These are phyloP conservation scores for Lithophane socia DNA, from an alignment of 2,888 invertebrate genomes.

Conservation along the genomic window DNA sequence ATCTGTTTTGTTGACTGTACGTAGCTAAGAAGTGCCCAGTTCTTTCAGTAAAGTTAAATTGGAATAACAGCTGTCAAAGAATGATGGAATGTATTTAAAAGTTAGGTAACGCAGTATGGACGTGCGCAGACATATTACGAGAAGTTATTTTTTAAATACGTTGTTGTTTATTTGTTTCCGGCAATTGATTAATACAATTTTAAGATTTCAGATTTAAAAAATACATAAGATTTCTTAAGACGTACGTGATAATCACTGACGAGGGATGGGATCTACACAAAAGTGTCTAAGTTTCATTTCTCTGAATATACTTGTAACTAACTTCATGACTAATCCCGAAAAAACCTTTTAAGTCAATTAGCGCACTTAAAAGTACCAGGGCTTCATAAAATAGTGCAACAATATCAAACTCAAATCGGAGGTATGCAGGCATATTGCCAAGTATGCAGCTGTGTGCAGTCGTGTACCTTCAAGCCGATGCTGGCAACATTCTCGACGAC, in stretches of 20 bases:
- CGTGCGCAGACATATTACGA: conserved; percentile 39
- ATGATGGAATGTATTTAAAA: conserved; percentile 53
- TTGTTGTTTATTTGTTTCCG: conserved; percentile 3
- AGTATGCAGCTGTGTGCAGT: conserved; percentile 52
- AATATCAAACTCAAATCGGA: conserved; percentile 30
- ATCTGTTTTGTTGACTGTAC: conserved; percentile 11
- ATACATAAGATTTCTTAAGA: neutral
- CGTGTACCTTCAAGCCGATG: conserved; percentile 31
- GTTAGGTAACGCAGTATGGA: conserved; percentile 14
- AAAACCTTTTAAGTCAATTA: conserved; percentile 3
- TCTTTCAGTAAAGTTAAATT: conserved; percentile 64
- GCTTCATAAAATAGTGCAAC: conserved; percentile 42
- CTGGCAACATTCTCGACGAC: conserved; percentile 53
- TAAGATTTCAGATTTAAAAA: neutral
- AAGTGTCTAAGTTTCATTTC: neutral
- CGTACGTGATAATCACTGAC: neutral
- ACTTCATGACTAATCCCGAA: neutral
- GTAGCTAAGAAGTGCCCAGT: conserved; percentile 8
- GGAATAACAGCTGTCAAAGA: conserved; percentile 44
- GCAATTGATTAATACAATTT: neutral
- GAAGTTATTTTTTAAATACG: conserved; percentile 21
- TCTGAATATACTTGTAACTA: neutral
- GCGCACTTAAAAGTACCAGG: conserved; percentile 1
- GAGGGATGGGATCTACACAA: neutral
- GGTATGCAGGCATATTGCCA: conserved; percentile 64